Conservation (phyloP, 1,140 invertebrate species). For the Cydia splendana region DNA sequence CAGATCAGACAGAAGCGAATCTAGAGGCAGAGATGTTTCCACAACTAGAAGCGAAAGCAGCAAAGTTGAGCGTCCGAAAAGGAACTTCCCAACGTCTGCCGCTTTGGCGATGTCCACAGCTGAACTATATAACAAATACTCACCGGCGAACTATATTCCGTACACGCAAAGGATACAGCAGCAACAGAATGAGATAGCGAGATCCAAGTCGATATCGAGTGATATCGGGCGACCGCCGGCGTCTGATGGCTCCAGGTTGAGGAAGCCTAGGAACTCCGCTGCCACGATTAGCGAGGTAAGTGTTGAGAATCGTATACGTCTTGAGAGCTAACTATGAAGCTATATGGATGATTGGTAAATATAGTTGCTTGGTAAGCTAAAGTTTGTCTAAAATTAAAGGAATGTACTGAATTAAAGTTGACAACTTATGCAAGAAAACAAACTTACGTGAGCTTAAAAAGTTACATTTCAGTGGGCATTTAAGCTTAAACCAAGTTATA, state of each 20-base stretch:
- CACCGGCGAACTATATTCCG: conserved; percentile 82
- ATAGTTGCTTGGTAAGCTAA: neutral
- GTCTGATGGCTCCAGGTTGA: conserved; percentile 52
- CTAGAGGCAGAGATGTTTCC: conserved; percentile 66
- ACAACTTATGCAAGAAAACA: neutral
- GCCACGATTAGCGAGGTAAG: conserved; percentile 72
- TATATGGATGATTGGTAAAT: neutral
- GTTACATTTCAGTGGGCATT: too few relatives aligned
- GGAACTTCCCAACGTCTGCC: conserved; percentile 54
- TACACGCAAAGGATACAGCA: conserved; percentile 77
- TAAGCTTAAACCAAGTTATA: too few relatives aligned
- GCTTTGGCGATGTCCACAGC: conserved; percentile 75
- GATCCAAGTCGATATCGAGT: conserved; percentile 80
- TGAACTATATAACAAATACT: conserved; percentile 83
- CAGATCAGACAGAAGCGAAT: conserved; percentile 67
- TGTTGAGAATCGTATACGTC: conserved; percentile 35
- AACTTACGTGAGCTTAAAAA: neutral
- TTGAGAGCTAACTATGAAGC: conserved; percentile 30
- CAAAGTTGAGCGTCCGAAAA: conserved; percentile 54
- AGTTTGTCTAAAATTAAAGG: conserved; percentile 38
- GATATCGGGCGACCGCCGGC: conserved; percentile 76
- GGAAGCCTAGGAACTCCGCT: conserved; percentile 63
- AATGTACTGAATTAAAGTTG: neutral
- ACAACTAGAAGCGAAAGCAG: conserved; percentile 72
- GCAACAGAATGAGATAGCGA: conserved; percentile 65